A percentile compares a stretch with the other conserved stretches of the same genome.
These are phyloP conservation scores for Drosophila diplacantha DNA, from an alignment of 2,888 invertebrate species.

Conservation along the genomic window DNA sequence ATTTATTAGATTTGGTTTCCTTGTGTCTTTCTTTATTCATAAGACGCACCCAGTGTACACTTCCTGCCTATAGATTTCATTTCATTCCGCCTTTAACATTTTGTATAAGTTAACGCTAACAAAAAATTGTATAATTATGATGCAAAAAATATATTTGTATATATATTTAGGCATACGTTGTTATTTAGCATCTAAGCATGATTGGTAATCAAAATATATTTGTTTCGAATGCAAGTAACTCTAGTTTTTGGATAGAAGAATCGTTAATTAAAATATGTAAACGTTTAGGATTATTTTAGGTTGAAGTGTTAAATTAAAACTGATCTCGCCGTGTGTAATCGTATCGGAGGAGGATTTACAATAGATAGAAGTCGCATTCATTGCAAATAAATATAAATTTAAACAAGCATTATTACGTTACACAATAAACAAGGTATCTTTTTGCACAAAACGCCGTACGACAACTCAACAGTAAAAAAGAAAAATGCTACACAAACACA, in stretches of 20 bases:
- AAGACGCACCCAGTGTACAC: slow-evolving; percentile 61
- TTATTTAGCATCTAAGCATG: slow-evolving; percentile 52
- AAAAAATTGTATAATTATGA: slow-evolving; percentile 55
- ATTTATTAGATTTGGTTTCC: slow-evolving; percentile 36
- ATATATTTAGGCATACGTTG: slow-evolving; percentile 51
- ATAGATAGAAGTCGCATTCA: slow-evolving; percentile 21
- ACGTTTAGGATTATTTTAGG: slow-evolving; percentile 17
- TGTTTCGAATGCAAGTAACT: slow-evolving; percentile 47
- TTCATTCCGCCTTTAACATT: slow-evolving; percentile 50
- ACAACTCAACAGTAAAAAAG: slow-evolving; percentile 62
- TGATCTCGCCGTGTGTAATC: slow-evolving; percentile 16
- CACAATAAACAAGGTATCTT: slow-evolving; percentile 55
- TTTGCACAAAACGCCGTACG: slow-evolving; percentile 76
- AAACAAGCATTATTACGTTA: slow-evolving; percentile 50
- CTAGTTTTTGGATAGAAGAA: slow-evolving; percentile 62
- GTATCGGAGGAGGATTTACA: slow-evolving; percentile 30
- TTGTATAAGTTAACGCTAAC: slow-evolving; percentile 63
- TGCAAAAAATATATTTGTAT: slow-evolving; percentile 52
- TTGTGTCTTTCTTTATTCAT: slow-evolving; percentile 52
- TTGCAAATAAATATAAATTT: slow-evolving; percentile 54
- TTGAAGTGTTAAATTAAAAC: slow-evolving; percentile 38
- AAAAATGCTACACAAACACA: slow-evolving; percentile 32
- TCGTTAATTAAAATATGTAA: slow-evolving; percentile 28
- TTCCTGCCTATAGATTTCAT: slow-evolving; percentile 48
- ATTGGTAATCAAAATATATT: slow-evolving; percentile 49